These are phyloP conservation scores for Protomyctophum bolini DNA, from an alignment of 2,113 vertebrate species.

Conservation along the genomic window DNA sequence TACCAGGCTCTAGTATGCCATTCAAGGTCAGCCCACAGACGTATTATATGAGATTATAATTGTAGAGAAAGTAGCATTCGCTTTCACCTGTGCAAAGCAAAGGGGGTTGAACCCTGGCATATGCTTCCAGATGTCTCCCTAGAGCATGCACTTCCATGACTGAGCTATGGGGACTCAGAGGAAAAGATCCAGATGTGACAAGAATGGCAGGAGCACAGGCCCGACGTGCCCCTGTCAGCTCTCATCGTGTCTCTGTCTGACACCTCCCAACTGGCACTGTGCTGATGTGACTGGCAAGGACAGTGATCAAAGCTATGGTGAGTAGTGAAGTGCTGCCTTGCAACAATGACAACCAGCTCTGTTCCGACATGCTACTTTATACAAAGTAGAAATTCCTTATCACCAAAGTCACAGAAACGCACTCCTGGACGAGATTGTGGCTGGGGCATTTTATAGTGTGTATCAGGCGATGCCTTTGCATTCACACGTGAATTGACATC, in stretches of 20 bases:
- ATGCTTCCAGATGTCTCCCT: slow-evolving; percentile 59
- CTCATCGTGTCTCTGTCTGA: slow-evolving; percentile 44
- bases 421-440: slow-evolving; percentile 22
- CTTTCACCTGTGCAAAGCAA: slow-evolving; percentile 16
- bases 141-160: slow-evolving; percentile 36
- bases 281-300: slow-evolving; percentile 61
- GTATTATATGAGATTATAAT: too few species aligned
- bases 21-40: not conserved
- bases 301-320: slow-evolving; percentile 57
- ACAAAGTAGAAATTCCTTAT: slow-evolving; percentile 39
- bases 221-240: slow-evolving; percentile 55
- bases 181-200: slow-evolving; percentile 67
- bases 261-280: slow-evolving; percentile 46
- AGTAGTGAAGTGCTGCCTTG: slow-evolving; percentile 34
- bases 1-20: not conserved
- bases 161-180: slow-evolving; percentile 27
- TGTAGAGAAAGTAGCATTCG: not conserved
- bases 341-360: slow-evolving; percentile 31
- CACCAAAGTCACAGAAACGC: slow-evolving; percentile 33
- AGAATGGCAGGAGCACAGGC: slow-evolving; percentile 38
- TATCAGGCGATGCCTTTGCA: slow-evolving; percentile 19
- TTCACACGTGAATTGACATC: slow-evolving; percentile 8
- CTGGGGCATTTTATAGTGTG: slow-evolving; percentile 16
- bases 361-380: slow-evolving; percentile 8
- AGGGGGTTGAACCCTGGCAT: slow-evolving; percentile 33